Evolutionary conservation across 2,888 invertebrate genomes (phyloP).

Genomic region (Coecobrya sp.): DNA sequence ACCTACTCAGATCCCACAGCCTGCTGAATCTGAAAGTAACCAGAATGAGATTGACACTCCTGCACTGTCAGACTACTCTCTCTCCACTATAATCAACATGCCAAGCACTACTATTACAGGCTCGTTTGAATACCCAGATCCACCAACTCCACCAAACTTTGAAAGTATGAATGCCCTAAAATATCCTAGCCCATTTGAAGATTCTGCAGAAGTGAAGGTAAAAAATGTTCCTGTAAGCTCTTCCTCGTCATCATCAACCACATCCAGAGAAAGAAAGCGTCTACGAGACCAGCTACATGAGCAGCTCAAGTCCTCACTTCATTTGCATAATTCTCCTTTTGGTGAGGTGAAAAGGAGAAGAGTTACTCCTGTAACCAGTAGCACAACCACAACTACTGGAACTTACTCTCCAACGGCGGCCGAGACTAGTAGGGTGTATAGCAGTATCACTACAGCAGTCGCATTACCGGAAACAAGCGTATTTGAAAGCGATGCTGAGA

Average conservation of each 20-base stretch:
- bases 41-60: constrained; percentile 60
- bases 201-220: constrained; percentile 67
- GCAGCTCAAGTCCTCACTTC: constrained; percentile 32
- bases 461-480: constrained; percentile 35
- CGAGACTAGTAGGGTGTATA: constrained; percentile 61
- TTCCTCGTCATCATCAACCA: background rate
- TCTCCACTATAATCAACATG: constrained; percentile 72
- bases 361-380: constrained; percentile 10
- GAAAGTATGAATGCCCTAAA: constrained; percentile 79
- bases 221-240: constrained; percentile 29
- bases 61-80: constrained; percentile 52
- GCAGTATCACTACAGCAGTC: constrained; percentile 43
- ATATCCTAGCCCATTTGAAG: constrained; percentile 70
- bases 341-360: constrained; percentile 11
- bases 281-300: constrained; percentile 36
- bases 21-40: constrained; percentile 43
- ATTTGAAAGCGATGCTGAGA: background rate
- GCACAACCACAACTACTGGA: constrained; percentile 38
- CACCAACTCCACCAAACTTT: constrained; percentile 82
- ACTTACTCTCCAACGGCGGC: constrained; percentile 35
- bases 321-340: constrained; percentile 58
- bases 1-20: constrained; percentile 73
- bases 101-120: constrained; percentile 74
- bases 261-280: constrained; percentile 55
- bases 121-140: constrained; percentile 82